Percentiles rank a stretch among this genome's conserved stretches.
Conservation (phyloP, 2,113 vertebrate species). For the Baryphthengus martii region DNA sequence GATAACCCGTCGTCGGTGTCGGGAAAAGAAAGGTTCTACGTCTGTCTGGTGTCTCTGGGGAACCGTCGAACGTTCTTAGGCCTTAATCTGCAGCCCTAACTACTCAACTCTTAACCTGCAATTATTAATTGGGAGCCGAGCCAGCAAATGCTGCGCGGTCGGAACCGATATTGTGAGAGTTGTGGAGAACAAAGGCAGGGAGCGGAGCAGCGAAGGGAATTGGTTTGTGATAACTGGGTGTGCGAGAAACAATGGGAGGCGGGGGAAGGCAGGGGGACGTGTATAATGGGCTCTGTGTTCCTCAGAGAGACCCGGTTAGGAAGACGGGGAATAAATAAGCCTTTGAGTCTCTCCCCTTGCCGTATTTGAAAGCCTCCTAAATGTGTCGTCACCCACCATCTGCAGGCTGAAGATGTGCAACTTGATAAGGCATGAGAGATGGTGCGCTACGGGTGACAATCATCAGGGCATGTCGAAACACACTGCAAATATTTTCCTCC, state of each 20-base stretch:
- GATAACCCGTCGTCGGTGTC: neutral
- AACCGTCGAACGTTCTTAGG: slow-evolving; percentile 36
- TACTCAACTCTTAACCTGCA: slow-evolving; percentile 6
- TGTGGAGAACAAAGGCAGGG: neutral
- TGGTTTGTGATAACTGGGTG: neutral
- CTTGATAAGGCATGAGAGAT: slow-evolving; percentile 21
- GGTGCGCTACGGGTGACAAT: slow-evolving; percentile 17
- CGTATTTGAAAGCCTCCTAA: neutral
- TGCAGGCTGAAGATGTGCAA: slow-evolving; percentile 48
- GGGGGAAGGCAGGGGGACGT: neutral
- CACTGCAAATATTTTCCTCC: slow-evolving; percentile 28
- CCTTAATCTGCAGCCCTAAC: slow-evolving; percentile 50
- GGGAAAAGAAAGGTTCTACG: neutral
- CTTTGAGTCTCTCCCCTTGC: neutral
- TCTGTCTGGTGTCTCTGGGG: neutral
- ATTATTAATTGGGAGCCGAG: slow-evolving; percentile 34
- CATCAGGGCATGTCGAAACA: slow-evolving; percentile 58
- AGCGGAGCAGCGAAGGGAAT: neutral
- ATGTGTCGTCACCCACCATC: neutral
- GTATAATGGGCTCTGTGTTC: neutral
- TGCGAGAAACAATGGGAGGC: neutral
- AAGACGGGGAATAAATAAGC: neutral
- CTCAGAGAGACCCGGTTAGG: neutral
- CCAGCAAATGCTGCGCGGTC: neutral
- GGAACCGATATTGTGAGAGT: neutral